Conservation (phyloP, 2,888 invertebrate species). For the Drosophila percnosoma region DNA sequence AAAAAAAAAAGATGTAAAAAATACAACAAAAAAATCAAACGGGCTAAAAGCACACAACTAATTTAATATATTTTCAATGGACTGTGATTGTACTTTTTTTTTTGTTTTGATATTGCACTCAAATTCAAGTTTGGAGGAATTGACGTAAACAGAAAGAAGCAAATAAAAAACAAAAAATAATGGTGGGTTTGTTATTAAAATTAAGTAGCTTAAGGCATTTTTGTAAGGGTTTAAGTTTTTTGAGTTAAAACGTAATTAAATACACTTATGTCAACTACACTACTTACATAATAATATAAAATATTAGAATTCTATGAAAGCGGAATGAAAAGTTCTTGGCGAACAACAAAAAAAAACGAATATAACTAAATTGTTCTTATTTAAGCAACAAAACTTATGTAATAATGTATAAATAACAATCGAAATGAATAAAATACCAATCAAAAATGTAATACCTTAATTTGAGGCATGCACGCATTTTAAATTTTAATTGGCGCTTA, state of each 20-base stretch:
- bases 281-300: constrained; percentile 39
- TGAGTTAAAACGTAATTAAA: constrained; percentile 74
- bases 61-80: constrained; percentile 76
- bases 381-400: constrained; percentile 58
- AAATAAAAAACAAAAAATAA: constrained; percentile 50
- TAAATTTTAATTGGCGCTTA: constrained; percentile 35
- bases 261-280: constrained; percentile 68
- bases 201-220: constrained; percentile 72
- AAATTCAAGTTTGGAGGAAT: constrained; percentile 51
- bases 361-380: constrained; percentile 40
- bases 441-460: neutral
- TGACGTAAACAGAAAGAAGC: constrained; percentile 47
- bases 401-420: constrained; percentile 60
- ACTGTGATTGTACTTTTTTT: constrained; percentile 76
- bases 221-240: constrained; percentile 77
- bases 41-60: constrained; percentile 62
- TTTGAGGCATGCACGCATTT: neutral
- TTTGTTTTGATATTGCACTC: constrained; percentile 63
- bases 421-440: constrained; percentile 53
- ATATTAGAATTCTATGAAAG: constrained; percentile 39
- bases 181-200: constrained; percentile 70
- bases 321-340: constrained; percentile 49
- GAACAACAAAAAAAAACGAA: constrained; percentile 48
- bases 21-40: neutral
- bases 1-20: constrained; percentile 4